These are phyloP conservation scores for Eucera pruinosa DNA, from an alignment of 2,888 invertebrate species.

Conservation along the genomic window DNA sequence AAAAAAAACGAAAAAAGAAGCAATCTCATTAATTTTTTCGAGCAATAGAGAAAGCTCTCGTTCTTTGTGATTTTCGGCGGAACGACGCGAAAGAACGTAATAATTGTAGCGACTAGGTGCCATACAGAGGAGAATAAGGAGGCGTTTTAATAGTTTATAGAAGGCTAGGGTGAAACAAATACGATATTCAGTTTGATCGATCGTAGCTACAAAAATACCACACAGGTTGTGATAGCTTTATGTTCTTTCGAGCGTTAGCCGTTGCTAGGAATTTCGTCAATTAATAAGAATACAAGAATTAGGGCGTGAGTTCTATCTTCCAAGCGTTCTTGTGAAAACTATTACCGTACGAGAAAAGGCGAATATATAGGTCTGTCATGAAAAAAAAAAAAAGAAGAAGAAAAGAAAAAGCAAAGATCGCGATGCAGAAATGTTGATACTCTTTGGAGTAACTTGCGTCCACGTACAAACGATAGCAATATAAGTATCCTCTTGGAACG, in stretches of 20 bases:
- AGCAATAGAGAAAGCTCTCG: constrained; percentile 36
- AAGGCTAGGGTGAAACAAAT: not conserved
- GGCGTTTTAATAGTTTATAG: constrained; percentile 24
- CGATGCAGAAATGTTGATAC: not conserved
- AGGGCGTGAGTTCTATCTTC: constrained; percentile 38
- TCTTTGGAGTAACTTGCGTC: constrained; percentile 41
- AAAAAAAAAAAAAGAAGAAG: too few species aligned
- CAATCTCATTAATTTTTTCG: not conserved
- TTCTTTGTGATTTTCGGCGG: constrained; percentile 36
- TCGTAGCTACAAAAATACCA: constrained; percentile 15
- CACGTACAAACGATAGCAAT: constrained; percentile 70
- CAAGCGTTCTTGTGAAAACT: not conserved
- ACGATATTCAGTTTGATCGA: not conserved
- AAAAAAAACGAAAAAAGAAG: not conserved
- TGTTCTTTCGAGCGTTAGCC: constrained; percentile 37
- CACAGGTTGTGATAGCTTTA: constrained; percentile 26
- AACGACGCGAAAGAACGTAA: constrained; percentile 25
- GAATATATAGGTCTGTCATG: not conserved
- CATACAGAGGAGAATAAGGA: constrained; percentile 27
- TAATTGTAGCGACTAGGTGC: constrained; percentile 33
- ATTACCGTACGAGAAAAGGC: not conserved
- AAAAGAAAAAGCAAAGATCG: constrained; percentile 7
- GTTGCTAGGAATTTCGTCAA: constrained; percentile 61
- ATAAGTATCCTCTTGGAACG: constrained; percentile 56
- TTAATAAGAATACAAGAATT: constrained; percentile 57